A percentile compares a stretch with the other conserved stretches of the same genome.
Conservation (phyloP, 2,888 invertebrate genomes). For the Oligia strigilis region DNA sequence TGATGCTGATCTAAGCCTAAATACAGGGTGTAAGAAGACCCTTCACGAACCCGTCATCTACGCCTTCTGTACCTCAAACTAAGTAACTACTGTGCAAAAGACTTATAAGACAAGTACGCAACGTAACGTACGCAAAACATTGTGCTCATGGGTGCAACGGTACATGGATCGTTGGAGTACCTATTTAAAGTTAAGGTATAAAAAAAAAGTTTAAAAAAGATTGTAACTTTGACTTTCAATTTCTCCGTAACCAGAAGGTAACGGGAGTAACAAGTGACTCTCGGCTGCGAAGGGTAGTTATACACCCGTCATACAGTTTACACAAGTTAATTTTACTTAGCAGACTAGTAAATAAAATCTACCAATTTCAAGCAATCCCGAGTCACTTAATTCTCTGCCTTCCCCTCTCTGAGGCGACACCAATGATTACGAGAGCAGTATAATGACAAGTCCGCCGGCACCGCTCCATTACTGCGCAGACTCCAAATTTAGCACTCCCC, state of each 20-base stretch:
- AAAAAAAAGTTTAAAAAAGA: too few species aligned
- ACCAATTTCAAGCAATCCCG: neutral
- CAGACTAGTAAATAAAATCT: neutral
- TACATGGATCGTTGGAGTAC: too few species aligned
- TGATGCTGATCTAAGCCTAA: too few species aligned
- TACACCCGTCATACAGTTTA: neutral
- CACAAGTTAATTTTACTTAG: neutral
- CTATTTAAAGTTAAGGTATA: neutral
- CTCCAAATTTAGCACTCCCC: constrained; percentile 59
- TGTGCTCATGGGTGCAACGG: too few species aligned
- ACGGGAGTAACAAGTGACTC: neutral
- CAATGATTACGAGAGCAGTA: constrained; percentile 15
- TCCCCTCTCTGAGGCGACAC: neutral
- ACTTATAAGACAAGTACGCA: neutral
- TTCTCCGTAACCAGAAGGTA: neutral
- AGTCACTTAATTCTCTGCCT: neutral
- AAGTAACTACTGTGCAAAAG: neutral
- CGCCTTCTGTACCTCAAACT: neutral
- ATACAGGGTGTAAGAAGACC: neutral
- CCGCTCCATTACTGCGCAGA: constrained; percentile 32
- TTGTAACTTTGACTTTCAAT: too few species aligned
- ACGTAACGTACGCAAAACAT: too few species aligned
- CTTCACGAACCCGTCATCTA: neutral
- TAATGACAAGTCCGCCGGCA: constrained; percentile 28
- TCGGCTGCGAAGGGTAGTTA: too few species aligned